Evolutionary conservation across 2,797 vertebrate species (phyloP), one percentile per base, ranked within the genome.

Genomic region (Rachycentron canadum): DNA sequence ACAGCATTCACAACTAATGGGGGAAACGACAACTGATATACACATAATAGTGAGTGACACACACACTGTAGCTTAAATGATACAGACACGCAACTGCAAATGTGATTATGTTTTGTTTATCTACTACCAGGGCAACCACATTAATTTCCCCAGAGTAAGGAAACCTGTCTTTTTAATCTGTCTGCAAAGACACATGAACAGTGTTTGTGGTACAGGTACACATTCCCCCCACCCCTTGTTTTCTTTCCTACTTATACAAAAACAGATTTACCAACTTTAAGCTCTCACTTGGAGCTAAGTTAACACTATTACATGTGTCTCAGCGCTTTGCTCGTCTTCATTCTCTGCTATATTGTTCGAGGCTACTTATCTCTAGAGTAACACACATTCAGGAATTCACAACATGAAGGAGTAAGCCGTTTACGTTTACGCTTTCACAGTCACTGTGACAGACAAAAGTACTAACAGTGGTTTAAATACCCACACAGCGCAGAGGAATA

Each of bases 1-100:
- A 88, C 64, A 73, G 76, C 56, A 14, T 75, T 64, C 74, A 57
- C 40, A 25, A 57, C 69, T 78, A 87, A 85, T 71, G 45, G 47
- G 71, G 71, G 55, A 64, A 73, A 77, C 52, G 12, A 83, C 10
- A 2, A 17, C 47, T 45, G 52, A 79, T 75, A 63, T 25, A 28
- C 57, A 73, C 63, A 71, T 30, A 45, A 49, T 8, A 41, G 7
- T 17, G 47, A 52, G 58, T 52, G 55, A 49, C 62, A 47, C 57
- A 81, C 60, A 81, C 32, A 25, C 26, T 38, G 47, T 12, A 41
- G 47, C 50, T 81, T 13, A 45, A 53, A 61, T 69, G 3, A 76
- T 30, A 28, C 45, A 64, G 19, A 45, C n/a, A 65, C 36, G 34
- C 53, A 19, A 49, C 36, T 25, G 21, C 7, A 72, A 60, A 75